phyloP scores from a whole-genome alignment of 2,113 vertebrate genomes.

The Chaetodon auriga region DNA sequence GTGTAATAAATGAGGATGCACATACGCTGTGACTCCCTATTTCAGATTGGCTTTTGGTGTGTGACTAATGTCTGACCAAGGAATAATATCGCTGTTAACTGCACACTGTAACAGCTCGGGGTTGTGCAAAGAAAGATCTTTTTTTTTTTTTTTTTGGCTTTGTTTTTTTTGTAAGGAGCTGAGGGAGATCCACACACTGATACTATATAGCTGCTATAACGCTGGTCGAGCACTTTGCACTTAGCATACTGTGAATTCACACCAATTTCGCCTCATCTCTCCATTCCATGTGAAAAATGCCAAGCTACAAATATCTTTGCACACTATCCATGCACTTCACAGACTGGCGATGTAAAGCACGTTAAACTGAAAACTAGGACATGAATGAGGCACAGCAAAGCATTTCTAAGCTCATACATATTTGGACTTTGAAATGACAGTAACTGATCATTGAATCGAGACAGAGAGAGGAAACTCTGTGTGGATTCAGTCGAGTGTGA shows the following conservation, averaged over 20 bases:
- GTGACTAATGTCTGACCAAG: constrained; percentile 57
- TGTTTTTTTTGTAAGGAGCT: constrained; percentile 12
- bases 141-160: neutral
- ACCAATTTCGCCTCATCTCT: constrained; percentile 34
- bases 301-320: constrained; percentile 25
- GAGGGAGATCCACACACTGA: constrained; percentile 33
- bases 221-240: constrained; percentile 51
- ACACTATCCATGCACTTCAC: constrained; percentile 5
- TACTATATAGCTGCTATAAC: constrained; percentile 45
- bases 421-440: constrained; percentile 29
- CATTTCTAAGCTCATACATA: constrained; percentile 14
- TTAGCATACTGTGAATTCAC: constrained; percentile 53
- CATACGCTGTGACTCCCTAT: constrained; percentile 22
- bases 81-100: constrained; percentile 73
- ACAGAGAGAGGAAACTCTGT: neutral
- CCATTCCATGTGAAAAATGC: constrained; percentile 25
- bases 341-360: constrained; percentile 6
- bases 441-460: constrained; percentile 38
- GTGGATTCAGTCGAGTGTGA: constrained; percentile 24
- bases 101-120: constrained; percentile 53
- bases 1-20: constrained; percentile 60
- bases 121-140: constrained; percentile 42
- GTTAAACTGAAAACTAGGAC: constrained; percentile 18
- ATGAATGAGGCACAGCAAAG: constrained; percentile 21
- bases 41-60: constrained; percentile 34